Evolutionary conservation across 2,888 invertebrate species (phyloP).

Genomic region (Melitaea athalia): DNA sequence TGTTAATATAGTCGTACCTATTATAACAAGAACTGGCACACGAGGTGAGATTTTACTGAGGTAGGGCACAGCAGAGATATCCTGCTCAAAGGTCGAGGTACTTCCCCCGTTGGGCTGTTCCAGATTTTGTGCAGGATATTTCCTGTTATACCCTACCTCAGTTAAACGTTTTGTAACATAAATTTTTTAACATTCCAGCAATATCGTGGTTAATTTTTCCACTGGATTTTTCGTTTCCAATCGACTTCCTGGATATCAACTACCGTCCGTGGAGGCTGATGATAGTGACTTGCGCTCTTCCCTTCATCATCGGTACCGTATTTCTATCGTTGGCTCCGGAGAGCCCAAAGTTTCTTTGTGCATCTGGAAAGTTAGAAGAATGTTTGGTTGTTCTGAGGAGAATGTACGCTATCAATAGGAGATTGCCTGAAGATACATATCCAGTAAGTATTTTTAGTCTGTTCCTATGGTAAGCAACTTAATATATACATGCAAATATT

Average conservation of each 20-base stretch:
- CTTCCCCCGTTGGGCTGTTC: no score
- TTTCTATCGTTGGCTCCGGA: conserved; percentile 85
- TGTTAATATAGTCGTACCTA: no score
- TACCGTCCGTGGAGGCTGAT: conserved; percentile 90
- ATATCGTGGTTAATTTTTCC: conserved; percentile 87
- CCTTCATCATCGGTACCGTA: conserved; percentile 83
- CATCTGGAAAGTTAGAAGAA: conserved; percentile 81
- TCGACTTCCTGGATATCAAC: conserved; percentile 74
- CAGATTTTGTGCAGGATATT: no score
- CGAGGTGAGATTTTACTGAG: no score
- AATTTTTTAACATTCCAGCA: conserved; percentile 64
- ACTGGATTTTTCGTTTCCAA: conserved; percentile 68
- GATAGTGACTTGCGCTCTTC: conserved; percentile 84
- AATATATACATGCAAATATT: no score
- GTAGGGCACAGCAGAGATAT: no score
- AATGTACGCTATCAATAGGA: conserved; percentile 65
- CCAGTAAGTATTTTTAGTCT: conserved; percentile 55
- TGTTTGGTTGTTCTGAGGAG: conserved; percentile 77
- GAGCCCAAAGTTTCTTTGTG: conserved; percentile 89
- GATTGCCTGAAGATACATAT: conserved; percentile 56
- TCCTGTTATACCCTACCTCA: neutral
- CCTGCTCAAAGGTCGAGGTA: no score
- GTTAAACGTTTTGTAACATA: neutral
- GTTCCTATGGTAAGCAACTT: no score
- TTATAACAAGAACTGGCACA: no score